These are phyloP conservation scores for Stomorhina lunata DNA, from an alignment of 2,888 invertebrate species.

Conservation along the genomic window DNA sequence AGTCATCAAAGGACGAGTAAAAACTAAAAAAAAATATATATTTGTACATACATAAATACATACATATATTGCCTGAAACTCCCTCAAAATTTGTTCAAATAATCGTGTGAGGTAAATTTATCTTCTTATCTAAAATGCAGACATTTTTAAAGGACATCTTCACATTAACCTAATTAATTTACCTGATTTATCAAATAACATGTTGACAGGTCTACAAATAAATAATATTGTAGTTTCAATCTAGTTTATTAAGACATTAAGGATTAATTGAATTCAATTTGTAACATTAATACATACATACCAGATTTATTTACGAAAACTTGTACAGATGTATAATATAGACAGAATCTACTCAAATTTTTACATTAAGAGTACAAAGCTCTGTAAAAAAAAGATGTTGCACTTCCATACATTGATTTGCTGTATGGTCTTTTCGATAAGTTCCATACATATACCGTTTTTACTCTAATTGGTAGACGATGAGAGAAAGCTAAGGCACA, in stretches of 20 bases:
- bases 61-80: too few relatives aligned
- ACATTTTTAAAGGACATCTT: not conserved
- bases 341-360: too few relatives aligned
- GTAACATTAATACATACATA: too few relatives aligned
- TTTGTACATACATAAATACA: not conserved
- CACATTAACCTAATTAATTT: constrained; percentile 39
- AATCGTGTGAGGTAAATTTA: constrained; percentile 33
- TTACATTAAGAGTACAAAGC: too few relatives aligned
- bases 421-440: too few relatives aligned
- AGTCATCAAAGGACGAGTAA: not conserved
- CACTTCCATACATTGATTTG: too few relatives aligned
- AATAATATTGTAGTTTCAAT: not conserved
- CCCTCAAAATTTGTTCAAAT: constrained; percentile 30
- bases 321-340: too few relatives aligned
- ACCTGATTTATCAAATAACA: constrained; percentile 27
- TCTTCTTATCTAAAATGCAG: not conserved
- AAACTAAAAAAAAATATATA: constrained; percentile 3
- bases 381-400: too few relatives aligned
- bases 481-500: too few relatives aligned
- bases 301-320: too few relatives aligned
- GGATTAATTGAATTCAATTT: constrained; percentile 9
- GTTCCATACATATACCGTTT: too few relatives aligned
- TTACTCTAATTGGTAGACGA: too few relatives aligned
- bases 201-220: not conserved
- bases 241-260: constrained; percentile 52